phyloP scores from a whole-genome alignment of 2,113 vertebrate genomes.

The Barnardius zonarius region DNA sequence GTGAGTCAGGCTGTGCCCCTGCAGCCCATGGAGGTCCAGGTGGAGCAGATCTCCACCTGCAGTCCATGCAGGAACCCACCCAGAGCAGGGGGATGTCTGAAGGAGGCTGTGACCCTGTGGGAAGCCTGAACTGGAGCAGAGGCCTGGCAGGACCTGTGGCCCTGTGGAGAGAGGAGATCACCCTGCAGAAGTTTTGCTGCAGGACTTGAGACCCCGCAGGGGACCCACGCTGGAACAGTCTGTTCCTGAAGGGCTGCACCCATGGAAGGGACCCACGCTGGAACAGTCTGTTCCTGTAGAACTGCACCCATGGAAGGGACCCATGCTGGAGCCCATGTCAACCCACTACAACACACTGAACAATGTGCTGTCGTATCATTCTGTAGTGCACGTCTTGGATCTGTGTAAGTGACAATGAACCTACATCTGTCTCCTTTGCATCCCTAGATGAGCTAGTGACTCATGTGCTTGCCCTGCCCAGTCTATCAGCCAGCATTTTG shows the following conservation, averaged over 20 bases:
- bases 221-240: background rate
- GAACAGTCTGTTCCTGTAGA: background rate
- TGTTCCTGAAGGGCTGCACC: too few relatives aligned
- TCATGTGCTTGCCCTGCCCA: background rate
- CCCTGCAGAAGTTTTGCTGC: accelerated
- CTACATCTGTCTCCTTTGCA: background rate
- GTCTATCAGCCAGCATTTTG: background rate
- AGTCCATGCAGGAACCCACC: background rate
- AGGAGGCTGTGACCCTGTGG: background rate
- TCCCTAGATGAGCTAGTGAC: background rate
- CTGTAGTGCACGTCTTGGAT: background rate
- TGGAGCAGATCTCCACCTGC: background rate
- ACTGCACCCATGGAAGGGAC: background rate
- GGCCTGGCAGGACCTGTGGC: background rate
- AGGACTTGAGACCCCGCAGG: background rate
- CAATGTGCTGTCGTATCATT: background rate
- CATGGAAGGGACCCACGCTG: background rate
- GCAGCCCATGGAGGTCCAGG: background rate
- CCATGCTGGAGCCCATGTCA: background rate
- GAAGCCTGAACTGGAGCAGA: background rate
- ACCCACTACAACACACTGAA: background rate
- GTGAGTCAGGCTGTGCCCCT: background rate
- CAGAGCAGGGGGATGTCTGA: background rate
- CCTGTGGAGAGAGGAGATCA: background rate
- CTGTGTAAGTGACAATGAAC: background rate